Evolutionary conservation across 2,113 vertebrate genomes (phyloP), one percentile per base, ranked within the genome.

Genomic region (Misgurnus mizolepis): DNA sequence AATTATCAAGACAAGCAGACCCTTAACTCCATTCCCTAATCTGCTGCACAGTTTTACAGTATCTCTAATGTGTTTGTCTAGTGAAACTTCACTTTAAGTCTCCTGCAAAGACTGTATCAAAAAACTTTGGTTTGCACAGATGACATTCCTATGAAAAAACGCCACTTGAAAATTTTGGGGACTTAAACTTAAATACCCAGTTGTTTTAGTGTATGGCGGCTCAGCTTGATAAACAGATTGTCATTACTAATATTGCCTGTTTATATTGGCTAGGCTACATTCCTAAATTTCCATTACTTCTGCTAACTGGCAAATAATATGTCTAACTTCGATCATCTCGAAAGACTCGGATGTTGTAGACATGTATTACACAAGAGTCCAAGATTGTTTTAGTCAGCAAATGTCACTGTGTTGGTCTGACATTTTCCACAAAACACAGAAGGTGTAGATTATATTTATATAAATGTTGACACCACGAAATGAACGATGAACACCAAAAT

Each of bases 191-290:
- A 70, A 39, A 41, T 55, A 50, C 66, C 49, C 22, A 8, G 6
- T 73, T 34, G 49, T 62, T 68, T 65, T 78, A 61, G 76, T 71
- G 78, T 45, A 9, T 9, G 69, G 27, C 10, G 62, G 76, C 45
- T 56, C 17, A 62, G 76, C 61, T n/a, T 82, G 73, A 79, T 68
- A 82, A 77, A 73, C 41, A 50, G 49, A 18, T 55, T 15, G 49
- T 65, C 12, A 45, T 55, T 67, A 40, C 76, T 64, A 78, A 85
- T 17, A 70, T 45, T 66, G 7, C 68, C 43, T 43, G 68, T 79
- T 64, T 70, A 79, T 75, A 79, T 76, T 84, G 71, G 73, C 75
- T 79, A 60, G 71, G 73, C 75, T 79, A 60, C 70, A 74, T 81
- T 88, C 74, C 45, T n/a, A 67, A 22, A 65, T 86, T 43, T 64